Base-by-base conservation (phyloP, 2,888 invertebrate species). In the Taphrorychus bicolor region DNA sequence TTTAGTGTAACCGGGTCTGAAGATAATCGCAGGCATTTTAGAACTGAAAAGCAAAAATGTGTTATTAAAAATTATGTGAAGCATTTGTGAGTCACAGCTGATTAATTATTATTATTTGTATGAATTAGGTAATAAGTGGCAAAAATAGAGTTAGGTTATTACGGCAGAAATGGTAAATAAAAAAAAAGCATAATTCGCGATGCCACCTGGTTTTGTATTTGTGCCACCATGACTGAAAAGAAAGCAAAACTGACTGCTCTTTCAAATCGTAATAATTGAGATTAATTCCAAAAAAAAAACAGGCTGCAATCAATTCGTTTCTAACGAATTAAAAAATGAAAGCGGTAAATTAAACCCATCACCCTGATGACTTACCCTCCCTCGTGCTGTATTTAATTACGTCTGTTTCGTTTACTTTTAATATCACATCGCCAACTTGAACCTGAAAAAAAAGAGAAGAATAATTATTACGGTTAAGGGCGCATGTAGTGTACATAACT, bases 321-420 rank as follows among this genome's bases (percentile, higher is more conserved):
- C 32, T 32, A 19, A 48, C 16, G 16, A 16, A 3, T 48, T 16
- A 0, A 48, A 5, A 14, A 5, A 48, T n/a, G 16, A 32, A 32
- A 32, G 32, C 7, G 7, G 16, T n/a, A 48, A 7, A 9, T 19
- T 48, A 19, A 18, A 7, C 11, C 48, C 11, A 48, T 5, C 48
- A 60, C n/a, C n/a, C n/a, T n/a, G n/a, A n/a, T 32, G 45, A 66
- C 73, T 86, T 86, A 93, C 94, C 94, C 90, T 95, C 95, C 87
- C 94, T 93, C 81, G 94, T 95, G 84, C 91, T 93, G 85, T 93
- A 92, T 85, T 92, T 90, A 86, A 93, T 92, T 80, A 95, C 95
- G 85, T 95, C 94, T 81, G 92, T 92, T 85, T 93, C 94, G 86
- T 95, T 95, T 82, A 95, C 92, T 88, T 93, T 93, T 84, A 95